Conservation (phyloP, 2,113 vertebrate genomes). For the Turdus rufiventris region DNA sequence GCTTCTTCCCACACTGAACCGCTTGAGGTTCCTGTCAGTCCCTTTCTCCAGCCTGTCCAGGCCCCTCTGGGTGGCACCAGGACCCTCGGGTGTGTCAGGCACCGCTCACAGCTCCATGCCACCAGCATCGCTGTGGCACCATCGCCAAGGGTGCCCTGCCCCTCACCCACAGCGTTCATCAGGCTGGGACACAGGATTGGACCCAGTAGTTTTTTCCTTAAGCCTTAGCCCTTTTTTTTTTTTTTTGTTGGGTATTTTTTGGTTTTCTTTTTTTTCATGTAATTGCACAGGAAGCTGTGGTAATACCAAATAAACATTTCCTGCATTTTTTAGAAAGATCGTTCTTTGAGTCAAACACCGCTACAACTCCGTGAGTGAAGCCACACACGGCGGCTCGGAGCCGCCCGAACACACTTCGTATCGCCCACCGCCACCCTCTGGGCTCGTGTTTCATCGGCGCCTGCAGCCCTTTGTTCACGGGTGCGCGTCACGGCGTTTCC, state of each 20-base stretch:
- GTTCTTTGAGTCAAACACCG: not conserved
- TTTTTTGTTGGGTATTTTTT: too few relatives aligned
- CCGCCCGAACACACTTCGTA: too few relatives aligned
- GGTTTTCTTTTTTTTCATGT: not conserved
- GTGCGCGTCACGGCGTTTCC: fast-evolving
- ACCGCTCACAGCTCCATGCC: not conserved
- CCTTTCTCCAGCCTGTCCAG: too few relatives aligned
- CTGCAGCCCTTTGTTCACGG: not conserved
- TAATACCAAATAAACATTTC: not conserved
- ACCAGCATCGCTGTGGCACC: not conserved
- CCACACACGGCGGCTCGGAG: too few relatives aligned
- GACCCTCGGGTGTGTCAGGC: fast-evolving
- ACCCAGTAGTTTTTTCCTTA: not conserved
- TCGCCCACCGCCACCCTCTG: too few relatives aligned
- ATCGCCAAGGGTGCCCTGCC: fast-evolving
- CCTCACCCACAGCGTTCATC: fast-evolving
- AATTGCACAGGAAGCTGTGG: not conserved
- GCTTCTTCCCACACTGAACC: fast-evolving
- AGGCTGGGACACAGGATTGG: fast-evolving
- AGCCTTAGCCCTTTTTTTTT: not conserved
- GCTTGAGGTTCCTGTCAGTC: too few relatives aligned
- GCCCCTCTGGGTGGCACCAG: not conserved
- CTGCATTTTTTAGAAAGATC: not conserved
- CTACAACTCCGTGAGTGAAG: not conserved
- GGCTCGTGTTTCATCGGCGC: too few relatives aligned